Conservation (phyloP, 2,797 vertebrate species). For the Diglossa cyanea region DNA sequence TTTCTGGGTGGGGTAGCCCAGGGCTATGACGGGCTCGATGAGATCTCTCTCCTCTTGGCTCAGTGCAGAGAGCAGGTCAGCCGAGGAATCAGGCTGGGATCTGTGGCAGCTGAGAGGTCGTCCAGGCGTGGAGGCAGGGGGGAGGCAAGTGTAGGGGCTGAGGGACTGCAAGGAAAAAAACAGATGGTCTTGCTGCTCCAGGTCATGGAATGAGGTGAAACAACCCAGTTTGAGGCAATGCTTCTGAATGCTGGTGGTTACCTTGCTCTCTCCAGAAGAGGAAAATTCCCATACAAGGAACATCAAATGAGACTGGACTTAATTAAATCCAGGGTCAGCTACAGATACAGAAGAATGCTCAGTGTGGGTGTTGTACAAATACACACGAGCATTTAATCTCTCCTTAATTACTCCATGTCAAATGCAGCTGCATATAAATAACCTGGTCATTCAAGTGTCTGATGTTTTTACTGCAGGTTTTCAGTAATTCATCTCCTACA, state of each 20-base stretch:
- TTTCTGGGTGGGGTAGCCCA: constrained; percentile 84
- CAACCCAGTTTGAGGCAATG: not conserved
- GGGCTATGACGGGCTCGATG: constrained; percentile 80
- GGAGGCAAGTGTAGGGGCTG: constrained; percentile 75
- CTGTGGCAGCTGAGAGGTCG: constrained; percentile 48
- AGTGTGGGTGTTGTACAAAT: not conserved
- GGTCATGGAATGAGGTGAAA: not conserved
- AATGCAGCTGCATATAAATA: not conserved
- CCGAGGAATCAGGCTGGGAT: constrained; percentile 71
- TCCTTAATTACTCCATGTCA: not conserved
- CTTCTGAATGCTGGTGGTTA: not conserved
- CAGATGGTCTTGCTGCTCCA: not conserved
- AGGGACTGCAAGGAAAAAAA: constrained; percentile 67
- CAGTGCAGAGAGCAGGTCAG: constrained; percentile 86
- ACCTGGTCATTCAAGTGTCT: not conserved
- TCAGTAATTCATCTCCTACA: not conserved
- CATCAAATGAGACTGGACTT: not conserved
- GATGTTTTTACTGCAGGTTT: not conserved
- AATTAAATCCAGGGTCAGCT: not conserved
- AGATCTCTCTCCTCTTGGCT: constrained; percentile 88
- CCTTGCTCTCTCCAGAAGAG: not conserved
- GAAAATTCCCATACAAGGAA: not conserved
- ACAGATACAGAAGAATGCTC: not conserved
- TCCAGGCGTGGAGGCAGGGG: not conserved
- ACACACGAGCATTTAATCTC: not conserved